Evolutionary conservation across 2,797 vertebrate species (phyloP).

Genomic region (Staurois parvus): DNA sequence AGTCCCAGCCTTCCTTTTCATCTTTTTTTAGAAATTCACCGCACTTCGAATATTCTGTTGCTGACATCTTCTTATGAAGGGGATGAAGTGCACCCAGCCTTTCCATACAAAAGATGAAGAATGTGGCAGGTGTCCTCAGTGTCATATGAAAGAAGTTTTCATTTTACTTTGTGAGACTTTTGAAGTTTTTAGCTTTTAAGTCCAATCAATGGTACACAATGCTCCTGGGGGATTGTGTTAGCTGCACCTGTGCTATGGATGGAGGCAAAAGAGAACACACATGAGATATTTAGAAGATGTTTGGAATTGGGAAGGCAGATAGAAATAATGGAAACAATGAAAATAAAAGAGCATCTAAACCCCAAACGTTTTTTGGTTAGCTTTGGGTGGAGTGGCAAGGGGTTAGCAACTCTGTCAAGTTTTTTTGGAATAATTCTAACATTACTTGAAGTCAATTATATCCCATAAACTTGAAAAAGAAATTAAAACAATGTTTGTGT

Average conservation of each 20-base stretch:
- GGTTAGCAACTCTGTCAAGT: too few species aligned
- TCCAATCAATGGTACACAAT: conserved; percentile 38
- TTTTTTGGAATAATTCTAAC: too few species aligned
- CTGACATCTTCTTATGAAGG: background rate
- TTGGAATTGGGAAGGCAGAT: background rate
- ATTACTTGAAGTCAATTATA: too few species aligned
- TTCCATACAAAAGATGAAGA: conserved; percentile 25
- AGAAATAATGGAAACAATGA: too few species aligned
- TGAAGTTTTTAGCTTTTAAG: conserved; percentile 54
- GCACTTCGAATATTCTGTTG: background rate
- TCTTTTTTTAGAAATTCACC: conserved; percentile 10
- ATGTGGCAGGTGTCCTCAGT: conserved; percentile 43
- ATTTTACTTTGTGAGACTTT: conserved; percentile 34
- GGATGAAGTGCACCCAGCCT: conserved; percentile 3
- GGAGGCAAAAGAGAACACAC: background rate
- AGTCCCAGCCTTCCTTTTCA: background rate
- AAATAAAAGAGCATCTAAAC: too few species aligned
- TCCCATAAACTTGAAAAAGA: too few species aligned
- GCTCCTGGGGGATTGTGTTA: conserved; percentile 32
- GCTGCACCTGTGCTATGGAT: conserved; percentile 44
- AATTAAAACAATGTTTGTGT: too few species aligned
- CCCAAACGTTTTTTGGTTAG: too few species aligned
- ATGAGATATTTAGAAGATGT: conserved; percentile 10
- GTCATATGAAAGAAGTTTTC: conserved; percentile 28
- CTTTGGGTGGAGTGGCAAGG: too few species aligned